Base-by-base conservation (phyloP, 2,888 invertebrate species). In the Caenorhabditis macrosperma region DNA sequence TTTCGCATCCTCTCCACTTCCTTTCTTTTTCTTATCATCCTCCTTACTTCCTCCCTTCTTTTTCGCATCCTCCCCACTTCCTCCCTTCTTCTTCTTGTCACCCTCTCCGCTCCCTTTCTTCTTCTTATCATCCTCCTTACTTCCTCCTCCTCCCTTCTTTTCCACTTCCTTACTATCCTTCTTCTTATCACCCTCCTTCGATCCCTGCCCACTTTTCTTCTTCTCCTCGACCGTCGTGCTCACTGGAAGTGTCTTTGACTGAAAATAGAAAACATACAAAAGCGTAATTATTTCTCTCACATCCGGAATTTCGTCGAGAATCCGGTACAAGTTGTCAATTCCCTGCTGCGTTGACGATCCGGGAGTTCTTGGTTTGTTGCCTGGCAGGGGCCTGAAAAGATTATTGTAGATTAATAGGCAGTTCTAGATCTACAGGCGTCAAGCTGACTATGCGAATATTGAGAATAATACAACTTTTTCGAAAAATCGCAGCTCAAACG, bases 151-250 rank as follows among this genome's bases (percentile, higher is more conserved):
- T 9, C 24, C 28, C 20, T 46, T 60, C 12, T 68, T 28, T 10
- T 46, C 22, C n/a, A n/a, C n/a, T 20, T 61, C 20, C 55, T 59
- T 46, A 44, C 63, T n/a, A 1, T 52, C 20, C 30, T 44, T 28
- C 55, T 55, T 44, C n/a, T 44, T 26, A 15, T 28, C 38, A 33
- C 15, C n/a, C n/a, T n/a, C n/a, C 6, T 15, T 55, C 7, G 28
- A 28, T 52, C 52, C 20, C 52, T 5, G 9, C 9, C 33, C 33
- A 33, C 33, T 33, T 33, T 33, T 33, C 33, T 33, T 33, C 33
- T 33, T 33, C 33, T 33, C 33, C 5, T 7, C 33, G 5, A 33
- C 33, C 33, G 9, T 9, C 9, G 33, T 38, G 9, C 38, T 38
- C 38, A 38, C 38, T 38, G 38, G n/a, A n/a, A n/a, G n/a, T n/a